These are phyloP conservation scores for Microcaecilia unicolor DNA, from an alignment of 2,797 vertebrate genomes.

Conservation along the genomic window DNA sequence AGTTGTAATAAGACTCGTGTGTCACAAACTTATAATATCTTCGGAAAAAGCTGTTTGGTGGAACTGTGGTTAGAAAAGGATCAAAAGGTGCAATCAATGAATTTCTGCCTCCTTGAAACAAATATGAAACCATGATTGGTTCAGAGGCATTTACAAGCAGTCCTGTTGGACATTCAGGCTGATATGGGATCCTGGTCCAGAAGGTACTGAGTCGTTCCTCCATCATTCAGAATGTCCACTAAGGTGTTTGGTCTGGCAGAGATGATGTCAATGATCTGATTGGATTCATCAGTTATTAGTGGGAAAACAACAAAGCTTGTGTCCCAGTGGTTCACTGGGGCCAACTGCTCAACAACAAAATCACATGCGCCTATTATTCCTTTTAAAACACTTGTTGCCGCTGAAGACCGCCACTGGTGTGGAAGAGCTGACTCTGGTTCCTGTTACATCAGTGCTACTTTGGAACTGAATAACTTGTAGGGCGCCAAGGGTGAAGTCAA, in stretches of 20 bases:
- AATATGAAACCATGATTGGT: slow-evolving; percentile 3
- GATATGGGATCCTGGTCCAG: background rate
- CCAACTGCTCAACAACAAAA: background rate
- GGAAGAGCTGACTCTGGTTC: too few species aligned
- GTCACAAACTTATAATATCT: too few species aligned
- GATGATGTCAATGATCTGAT: background rate
- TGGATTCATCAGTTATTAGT: background rate
- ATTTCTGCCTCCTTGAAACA: background rate
- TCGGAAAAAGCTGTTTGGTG: too few species aligned
- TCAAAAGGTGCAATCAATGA: background rate
- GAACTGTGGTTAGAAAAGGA: background rate
- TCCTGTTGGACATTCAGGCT: background rate
- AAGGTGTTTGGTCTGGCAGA: too few species aligned
- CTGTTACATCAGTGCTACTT: too few species aligned
- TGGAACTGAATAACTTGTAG: too few species aligned
- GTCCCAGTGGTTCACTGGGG: slow-evolving; percentile 1
- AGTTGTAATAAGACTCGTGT: too few species aligned
- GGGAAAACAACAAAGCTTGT: background rate
- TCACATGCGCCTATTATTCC: background rate
- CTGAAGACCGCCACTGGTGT: slow-evolving; percentile 5
- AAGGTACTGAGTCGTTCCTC: background rate
- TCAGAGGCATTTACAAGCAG: background rate
- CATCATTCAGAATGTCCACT: background rate
- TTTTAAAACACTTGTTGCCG: background rate
- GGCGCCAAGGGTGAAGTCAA: too few species aligned